Base-by-base conservation (phyloP, 1,140 invertebrate genomes). In the Apis florea region DNA sequence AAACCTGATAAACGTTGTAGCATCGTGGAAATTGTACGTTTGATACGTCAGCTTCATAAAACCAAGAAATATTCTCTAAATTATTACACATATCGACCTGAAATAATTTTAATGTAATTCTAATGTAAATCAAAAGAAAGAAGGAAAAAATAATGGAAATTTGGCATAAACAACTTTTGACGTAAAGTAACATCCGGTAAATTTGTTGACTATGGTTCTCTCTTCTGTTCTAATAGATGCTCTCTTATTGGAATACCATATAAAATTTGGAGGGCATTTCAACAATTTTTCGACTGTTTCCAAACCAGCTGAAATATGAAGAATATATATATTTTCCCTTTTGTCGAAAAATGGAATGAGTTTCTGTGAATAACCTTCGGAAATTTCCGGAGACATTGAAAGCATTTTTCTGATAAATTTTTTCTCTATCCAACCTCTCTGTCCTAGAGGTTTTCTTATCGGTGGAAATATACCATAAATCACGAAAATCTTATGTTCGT, bases 161-260 rank as follows among this genome's bases (percentile, higher is more conserved):
- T 21, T 47, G 15, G 1, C 1, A 53, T 21, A 49, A 56, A 53
- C 96, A 92, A 97, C 97, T 94, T 98, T 98, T 0, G 97, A 97
- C 19, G 97, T 97, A 89, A 98, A 98, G 59, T 96, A 95, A 0
- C 96, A 96, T 85, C 96, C 95, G 70, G 95, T 95, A 92, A 97
- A 98, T 90, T 96, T 94, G 87, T 96, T 96, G 31, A 96, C 94
- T 73, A 95, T 93, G 86, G 95, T 95, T 69, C 95, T 90, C 0
- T 89, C 94, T 78, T 93, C 94, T 0, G 40, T 51, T 82, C 56
- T 73, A 17, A 76, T 40, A 21, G 49, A 5, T 24, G 58, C 59
- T 47, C 26, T 85, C 21, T 83, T 87, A 49, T 75, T 84, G 0
- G 64, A 86, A n/a, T 84, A 72, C 86, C 86, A 87, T 26, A 87